These are phyloP conservation scores for Leucophora obtusa DNA, from an alignment of 2,888 invertebrate species.

Conservation along the genomic window DNA sequence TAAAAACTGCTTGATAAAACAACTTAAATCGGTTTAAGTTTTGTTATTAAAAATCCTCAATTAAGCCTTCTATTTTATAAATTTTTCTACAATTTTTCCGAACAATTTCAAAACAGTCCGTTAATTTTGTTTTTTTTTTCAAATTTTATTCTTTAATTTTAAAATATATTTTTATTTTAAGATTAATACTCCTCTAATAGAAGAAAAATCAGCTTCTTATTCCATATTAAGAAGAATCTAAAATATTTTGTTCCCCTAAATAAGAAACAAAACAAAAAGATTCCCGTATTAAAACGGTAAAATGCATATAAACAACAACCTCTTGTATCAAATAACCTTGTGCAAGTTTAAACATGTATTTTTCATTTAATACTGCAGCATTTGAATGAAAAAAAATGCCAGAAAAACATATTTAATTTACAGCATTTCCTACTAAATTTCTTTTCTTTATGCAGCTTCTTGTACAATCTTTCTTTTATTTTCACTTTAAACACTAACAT, in stretches of 20 bases:
- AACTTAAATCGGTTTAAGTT: no score
- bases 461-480: conserved; percentile 36
- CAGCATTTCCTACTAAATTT: conserved; percentile 61
- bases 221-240: background rate
- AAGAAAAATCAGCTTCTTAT: background rate
- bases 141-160: no score
- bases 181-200: no score
- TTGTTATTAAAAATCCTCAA: no score
- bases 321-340: conserved; percentile 64
- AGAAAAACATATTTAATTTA: conserved; percentile 62
- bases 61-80: no score
- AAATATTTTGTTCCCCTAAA: background rate
- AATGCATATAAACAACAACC: conserved; percentile 57
- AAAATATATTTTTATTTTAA: no score
- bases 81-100: no score
- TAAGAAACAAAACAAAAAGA: conserved; percentile 8
- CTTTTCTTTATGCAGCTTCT: conserved; percentile 20
- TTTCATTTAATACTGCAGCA: conserved; percentile 60
- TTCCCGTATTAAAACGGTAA: conserved; percentile 63
- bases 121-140: no score
- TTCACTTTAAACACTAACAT: conserved; percentile 47
- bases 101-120: no score
- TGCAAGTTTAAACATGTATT: conserved; percentile 63
- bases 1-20: no score
- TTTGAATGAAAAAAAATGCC: conserved; percentile 49